phyloP scores from a whole-genome alignment of 2,113 vertebrate species.

The Pleuronectes platessa region DNA sequence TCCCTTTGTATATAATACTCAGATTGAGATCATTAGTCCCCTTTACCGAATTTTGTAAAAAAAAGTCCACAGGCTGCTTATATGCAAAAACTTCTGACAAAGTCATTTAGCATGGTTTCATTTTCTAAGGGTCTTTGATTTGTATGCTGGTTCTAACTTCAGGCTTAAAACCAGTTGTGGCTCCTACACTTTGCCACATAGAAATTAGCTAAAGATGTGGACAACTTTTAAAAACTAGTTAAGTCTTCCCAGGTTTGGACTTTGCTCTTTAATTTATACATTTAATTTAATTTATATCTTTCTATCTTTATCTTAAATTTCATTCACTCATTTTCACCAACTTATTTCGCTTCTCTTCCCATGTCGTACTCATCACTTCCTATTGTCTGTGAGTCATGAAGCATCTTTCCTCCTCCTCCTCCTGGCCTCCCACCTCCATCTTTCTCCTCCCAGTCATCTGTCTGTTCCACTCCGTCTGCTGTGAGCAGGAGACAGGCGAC shows the following conservation, averaged over 20 bases:
- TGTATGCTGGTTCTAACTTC: too few species aligned
- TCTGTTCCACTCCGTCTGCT: conserved; percentile 28
- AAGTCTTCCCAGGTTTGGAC: too few species aligned
- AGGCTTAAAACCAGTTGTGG: neutral
- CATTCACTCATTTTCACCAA: neutral
- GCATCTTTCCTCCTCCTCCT: neutral
- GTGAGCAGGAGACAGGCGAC: conserved; percentile 32
- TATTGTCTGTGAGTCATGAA: conserved; percentile 17
- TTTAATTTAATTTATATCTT: neutral
- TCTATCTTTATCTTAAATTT: neutral
- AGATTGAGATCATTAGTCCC: too few species aligned
- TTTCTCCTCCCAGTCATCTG: conserved; percentile 15
- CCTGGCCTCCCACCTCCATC: conserved; percentile 7
- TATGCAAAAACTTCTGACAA: too few species aligned
- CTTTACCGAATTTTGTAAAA: too few species aligned
- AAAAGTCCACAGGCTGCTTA: too few species aligned
- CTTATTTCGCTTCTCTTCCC: neutral
- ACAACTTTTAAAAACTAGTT: too few species aligned
- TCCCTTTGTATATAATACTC: too few species aligned
- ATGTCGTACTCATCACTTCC: neutral
- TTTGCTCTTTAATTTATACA: too few species aligned
- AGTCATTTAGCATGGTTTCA: too few species aligned
- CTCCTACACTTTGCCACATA: neutral
- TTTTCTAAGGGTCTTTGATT: too few species aligned
- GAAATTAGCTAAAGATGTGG: too few species aligned